Conservation (phyloP, 2,888 invertebrate genomes). For the Athrips mouffetella region DNA sequence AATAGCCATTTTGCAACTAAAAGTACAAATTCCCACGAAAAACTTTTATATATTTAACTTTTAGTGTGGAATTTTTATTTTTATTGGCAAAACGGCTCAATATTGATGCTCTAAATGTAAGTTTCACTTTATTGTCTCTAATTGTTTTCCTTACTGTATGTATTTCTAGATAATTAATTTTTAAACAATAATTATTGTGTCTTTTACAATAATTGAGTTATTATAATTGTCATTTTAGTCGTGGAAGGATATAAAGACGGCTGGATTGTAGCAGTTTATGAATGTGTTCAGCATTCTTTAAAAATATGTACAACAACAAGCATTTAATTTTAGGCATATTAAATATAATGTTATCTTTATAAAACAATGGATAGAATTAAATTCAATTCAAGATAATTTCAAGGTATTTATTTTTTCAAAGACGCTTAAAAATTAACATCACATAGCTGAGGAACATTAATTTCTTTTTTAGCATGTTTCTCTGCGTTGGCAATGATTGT, state of each 20-base stretch:
- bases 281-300: conserved; percentile 44
- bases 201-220: conserved; percentile 67
- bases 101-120: conserved; percentile 49
- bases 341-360: conserved; percentile 71
- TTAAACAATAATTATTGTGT: conserved; percentile 65
- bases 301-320: conserved; percentile 73
- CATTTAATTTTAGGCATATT: conserved; percentile 77
- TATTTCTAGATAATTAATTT: conserved; percentile 70
- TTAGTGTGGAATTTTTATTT: neutral
- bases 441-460: conserved; percentile 55
- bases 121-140: conserved; percentile 67
- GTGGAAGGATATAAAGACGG: conserved; percentile 54
- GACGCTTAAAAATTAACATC: conserved; percentile 68
- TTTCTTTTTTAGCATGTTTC: conserved; percentile 48
- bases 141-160: conserved; percentile 68
- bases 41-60: neutral
- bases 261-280: conserved; percentile 43
- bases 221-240: conserved; percentile 60
- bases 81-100: conserved; percentile 27
- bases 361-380: conserved; percentile 50
- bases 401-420: conserved; percentile 60
- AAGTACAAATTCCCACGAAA: neutral
- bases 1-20: conserved; percentile 34
- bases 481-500: conserved; percentile 32
- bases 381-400: conserved; percentile 45